Percentiles rank a stretch among this genome's conserved stretches.
These are phyloP conservation scores for Bilobella aurantiaca DNA, from an alignment of 1,140 invertebrate species.

Conservation along the genomic window DNA sequence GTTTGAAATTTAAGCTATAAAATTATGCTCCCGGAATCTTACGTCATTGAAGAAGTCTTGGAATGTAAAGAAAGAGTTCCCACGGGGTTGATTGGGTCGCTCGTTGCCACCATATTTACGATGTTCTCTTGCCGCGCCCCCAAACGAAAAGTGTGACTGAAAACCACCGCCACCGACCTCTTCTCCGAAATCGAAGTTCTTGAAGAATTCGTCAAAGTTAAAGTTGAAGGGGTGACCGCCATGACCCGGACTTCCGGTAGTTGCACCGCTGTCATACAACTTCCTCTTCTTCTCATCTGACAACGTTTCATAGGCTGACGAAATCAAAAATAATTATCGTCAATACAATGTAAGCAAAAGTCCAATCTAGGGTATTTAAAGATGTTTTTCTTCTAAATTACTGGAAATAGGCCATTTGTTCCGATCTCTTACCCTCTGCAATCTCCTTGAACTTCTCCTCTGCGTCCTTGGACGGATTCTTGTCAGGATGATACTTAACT, in stretches of 20 bases:
- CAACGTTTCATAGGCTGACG: conserved; percentile 52
- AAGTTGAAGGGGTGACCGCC: conserved; percentile 21
- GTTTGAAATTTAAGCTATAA: conserved; percentile 1
- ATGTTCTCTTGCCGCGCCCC: conserved; percentile 6
- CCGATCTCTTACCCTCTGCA: conserved; percentile 38
- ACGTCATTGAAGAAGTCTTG: conserved; percentile 33
- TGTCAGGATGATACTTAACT: conserved; percentile 45
- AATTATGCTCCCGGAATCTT: background rate
- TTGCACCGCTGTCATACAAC: conserved; percentile 55
- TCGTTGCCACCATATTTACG: conserved; percentile 12
- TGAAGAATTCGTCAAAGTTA: conserved; percentile 34
- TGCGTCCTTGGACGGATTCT: conserved; percentile 41
- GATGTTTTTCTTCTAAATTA: too few relatives aligned
- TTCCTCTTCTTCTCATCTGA: conserved; percentile 53
- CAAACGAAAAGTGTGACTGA: conserved; percentile 25
- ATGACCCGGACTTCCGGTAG: conserved; percentile 41
- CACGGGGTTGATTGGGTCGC: conserved; percentile 8
- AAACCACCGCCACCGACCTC: conserved; percentile 24
- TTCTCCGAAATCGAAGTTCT: conserved; percentile 26
- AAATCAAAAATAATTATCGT: conserved; percentile 4
- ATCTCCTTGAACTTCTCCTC: conserved; percentile 43
- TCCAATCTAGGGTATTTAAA: too few relatives aligned
- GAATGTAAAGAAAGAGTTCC: conserved; percentile 27
- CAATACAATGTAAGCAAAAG: background rate
- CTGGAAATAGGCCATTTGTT: background rate